Base-by-base conservation (phyloP, 1,140 invertebrate genomes). In the Alviniconcha marisindica region DNA sequence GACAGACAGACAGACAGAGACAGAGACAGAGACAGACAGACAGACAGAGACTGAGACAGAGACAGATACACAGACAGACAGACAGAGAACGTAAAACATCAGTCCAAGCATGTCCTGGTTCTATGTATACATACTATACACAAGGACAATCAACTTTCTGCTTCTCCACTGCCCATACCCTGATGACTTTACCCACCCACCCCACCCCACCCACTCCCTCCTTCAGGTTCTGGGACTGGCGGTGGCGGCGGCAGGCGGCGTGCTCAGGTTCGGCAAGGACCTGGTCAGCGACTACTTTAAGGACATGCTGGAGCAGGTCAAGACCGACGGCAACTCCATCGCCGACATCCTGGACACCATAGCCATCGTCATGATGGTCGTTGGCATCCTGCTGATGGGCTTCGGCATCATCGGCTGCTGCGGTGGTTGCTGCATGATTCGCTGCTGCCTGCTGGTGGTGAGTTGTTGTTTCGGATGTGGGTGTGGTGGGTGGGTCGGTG, bases 361-460 rank as follows among this genome's bases (percentile, higher is more conserved):
- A 24, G 77, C 83, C n/a, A 31, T 86, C 31, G 83, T 80, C 36
- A 77, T 88, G 15, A 78, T 88, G 28, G 81, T 86, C 44, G 78
- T 86, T 33, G 87, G 87, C 33, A 7, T 84, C 56, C 81, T 88
- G 44, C 33, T 88, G 33, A 66, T 86, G 15, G 79, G 84, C 71
- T 38, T 86, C 24, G 73, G 74, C 44, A 42, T 86, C 2, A 54
- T 86, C 3, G 87, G 87, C 7, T 86, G 85, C 36, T 86, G 80
- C 48, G 87, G 87, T 38, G 81, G 73, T 12, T 87, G 87, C 71
- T 87, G 85, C 73, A 84, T 81, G 31, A 77, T 88, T 24, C 80
- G 80, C 38, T 82, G 66, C 2, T 60, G 77, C 69, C 77, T 87
- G 0, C 63, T 86, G 44, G 48, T 69, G 18, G 86, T 87, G 60